Evolutionary conservation across 2,888 invertebrate species (phyloP).

Genomic region (Ochropacha duplaris): DNA sequence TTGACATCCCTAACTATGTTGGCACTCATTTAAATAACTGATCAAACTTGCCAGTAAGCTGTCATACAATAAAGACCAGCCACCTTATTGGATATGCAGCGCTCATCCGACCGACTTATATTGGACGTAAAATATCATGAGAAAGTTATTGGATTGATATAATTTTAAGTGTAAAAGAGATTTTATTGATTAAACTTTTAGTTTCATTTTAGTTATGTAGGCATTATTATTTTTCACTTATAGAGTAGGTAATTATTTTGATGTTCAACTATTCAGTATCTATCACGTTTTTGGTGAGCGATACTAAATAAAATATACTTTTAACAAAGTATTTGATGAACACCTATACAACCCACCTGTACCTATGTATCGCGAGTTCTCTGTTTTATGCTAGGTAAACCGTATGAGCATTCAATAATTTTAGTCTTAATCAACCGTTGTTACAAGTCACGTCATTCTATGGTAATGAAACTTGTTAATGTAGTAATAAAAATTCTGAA

Average conservation of each 20-base stretch:
- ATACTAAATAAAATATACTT: not conserved
- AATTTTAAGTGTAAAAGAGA: conserved; percentile 34
- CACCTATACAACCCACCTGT: not conserved
- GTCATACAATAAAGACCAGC: conserved; percentile 62
- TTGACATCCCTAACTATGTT: conserved; percentile 69
- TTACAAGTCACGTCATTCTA: conserved; percentile 34
- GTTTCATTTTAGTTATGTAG: too few relatives aligned
- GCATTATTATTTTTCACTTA: too few relatives aligned
- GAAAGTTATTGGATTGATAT: conserved; percentile 49
- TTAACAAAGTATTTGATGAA: not conserved
- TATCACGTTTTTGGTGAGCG: too few relatives aligned
- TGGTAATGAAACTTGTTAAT: conserved; percentile 43
- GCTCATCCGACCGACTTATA: conserved; percentile 52
- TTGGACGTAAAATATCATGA: conserved; percentile 48
- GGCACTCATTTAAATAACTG: conserved; percentile 73
- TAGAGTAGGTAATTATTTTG: too few relatives aligned
- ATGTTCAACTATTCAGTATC: too few relatives aligned
- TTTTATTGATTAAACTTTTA: too few relatives aligned
- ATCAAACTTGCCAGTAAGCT: conserved; percentile 60
- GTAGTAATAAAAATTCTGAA: conserved; percentile 61
- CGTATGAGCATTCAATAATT: not conserved
- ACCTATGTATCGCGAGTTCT: not conserved
- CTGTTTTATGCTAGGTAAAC: not conserved
- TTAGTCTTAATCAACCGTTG: conserved; percentile 19
- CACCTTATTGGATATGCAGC: conserved; percentile 60